Percentiles rank a stretch among this genome's conserved stretches.
phyloP scores from a whole-genome alignment of 2,797 vertebrate species.

The Eidolon dupreanum region DNA sequence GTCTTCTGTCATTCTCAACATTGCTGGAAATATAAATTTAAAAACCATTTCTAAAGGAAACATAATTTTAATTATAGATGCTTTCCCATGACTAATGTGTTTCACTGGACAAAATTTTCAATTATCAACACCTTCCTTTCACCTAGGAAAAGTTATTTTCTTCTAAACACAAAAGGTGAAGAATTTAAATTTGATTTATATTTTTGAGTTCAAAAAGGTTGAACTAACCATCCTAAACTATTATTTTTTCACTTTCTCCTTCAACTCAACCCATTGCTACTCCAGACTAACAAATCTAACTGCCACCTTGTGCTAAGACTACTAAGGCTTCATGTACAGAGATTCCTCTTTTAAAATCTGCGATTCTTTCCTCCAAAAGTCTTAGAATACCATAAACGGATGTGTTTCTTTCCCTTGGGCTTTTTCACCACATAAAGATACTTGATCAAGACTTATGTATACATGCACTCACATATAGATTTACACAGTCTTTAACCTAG shows the following conservation, averaged over 20 bases:
- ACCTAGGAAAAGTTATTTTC: conserved; percentile 35
- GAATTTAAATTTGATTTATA: conserved; percentile 34
- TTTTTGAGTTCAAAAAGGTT: not conserved
- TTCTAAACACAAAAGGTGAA: not conserved
- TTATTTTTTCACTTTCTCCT: not conserved
- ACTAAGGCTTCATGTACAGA: accelerated
- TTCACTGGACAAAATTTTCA: not conserved
- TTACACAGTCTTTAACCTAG: not conserved
- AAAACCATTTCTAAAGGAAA: conserved; percentile 25
- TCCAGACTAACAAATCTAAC: not conserved
- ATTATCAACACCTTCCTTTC: conserved; percentile 34
- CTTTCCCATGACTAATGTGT: conserved; percentile 1
- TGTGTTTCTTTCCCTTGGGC: not conserved
- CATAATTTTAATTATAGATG: not conserved
- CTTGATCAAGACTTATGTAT: not conserved
- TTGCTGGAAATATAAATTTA: conserved; percentile 87
- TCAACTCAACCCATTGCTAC: not conserved
- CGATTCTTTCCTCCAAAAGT: not conserved
- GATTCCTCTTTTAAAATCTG: not conserved
- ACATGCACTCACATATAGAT: not conserved
- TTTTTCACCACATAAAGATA: not conserved
- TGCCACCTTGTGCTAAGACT: not conserved
- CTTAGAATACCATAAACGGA: not conserved
- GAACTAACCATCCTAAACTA: not conserved
- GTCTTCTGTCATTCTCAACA: conserved; percentile 99